A percentile compares a stretch with the other conserved stretches of the same genome.
Evolutionary conservation across 1,140 invertebrate species (phyloP).

Genomic region (Drosophila parabipectinata): DNA sequence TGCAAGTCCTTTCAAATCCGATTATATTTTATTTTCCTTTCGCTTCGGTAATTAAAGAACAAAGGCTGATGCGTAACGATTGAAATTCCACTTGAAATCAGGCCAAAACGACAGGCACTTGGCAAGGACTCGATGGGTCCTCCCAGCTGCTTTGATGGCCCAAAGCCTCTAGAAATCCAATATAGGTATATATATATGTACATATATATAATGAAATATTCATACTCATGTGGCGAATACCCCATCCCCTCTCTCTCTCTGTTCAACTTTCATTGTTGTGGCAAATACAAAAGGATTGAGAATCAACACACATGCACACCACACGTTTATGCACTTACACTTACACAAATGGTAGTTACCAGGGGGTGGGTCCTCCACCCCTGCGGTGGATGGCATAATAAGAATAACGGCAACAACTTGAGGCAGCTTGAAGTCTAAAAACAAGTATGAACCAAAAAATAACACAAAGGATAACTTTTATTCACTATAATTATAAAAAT

Average conservation of each 20-base stretch:
- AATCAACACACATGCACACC: conserved; percentile 32
- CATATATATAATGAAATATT: conserved; percentile 75
- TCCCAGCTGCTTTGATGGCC: conserved; percentile 50
- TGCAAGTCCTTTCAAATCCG: conserved; percentile 1
- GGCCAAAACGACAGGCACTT: conserved; percentile 55
- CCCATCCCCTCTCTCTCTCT: neutral
- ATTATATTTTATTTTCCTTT: conserved; percentile 13
- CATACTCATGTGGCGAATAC: conserved; percentile 38
- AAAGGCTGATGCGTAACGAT: conserved; percentile 11
- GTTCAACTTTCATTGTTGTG: conserved; percentile 57
- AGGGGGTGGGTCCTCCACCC: conserved; percentile 12
- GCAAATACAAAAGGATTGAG: conserved; percentile 77
- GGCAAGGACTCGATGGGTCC: conserved; percentile 47
- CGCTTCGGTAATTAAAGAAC: conserved; percentile 30
- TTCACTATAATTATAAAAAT: neutral
- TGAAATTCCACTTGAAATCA: conserved; percentile 48
- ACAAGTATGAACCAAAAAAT: neutral
- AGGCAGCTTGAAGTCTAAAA: conserved; percentile 49
- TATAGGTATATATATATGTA: conserved; percentile 21
- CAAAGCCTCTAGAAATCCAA: conserved; percentile 61
- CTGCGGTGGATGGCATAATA: conserved; percentile 59
- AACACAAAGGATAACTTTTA: neutral
- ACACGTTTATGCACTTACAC: conserved; percentile 35
- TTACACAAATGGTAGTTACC: conserved; percentile 55
- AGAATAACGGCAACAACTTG: conserved; percentile 75